Conservation (phyloP, 2,888 invertebrate genomes). For the Tethea ocularis region DNA sequence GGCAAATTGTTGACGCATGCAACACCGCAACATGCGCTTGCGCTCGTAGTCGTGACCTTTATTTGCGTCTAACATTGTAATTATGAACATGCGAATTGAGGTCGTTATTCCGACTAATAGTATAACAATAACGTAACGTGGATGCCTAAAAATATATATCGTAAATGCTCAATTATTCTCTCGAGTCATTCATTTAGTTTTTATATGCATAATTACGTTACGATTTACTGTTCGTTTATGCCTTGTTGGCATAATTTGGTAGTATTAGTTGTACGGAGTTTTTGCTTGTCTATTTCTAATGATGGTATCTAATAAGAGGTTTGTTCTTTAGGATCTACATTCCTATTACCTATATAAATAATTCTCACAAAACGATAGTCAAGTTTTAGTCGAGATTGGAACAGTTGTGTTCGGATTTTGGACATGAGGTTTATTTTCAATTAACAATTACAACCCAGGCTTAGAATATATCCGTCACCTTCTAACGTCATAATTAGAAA, state of each 20-base stretch:
- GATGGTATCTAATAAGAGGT: background rate
- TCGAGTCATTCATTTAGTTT: conserved; percentile 5
- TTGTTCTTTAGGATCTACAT: background rate
- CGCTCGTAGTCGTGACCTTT: conserved; percentile 33
- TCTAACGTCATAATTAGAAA: no score
- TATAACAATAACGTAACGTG: conserved; percentile 23
- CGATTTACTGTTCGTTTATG: background rate
- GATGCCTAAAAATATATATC: background rate
- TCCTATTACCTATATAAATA: background rate
- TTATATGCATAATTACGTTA: conserved; percentile 4
- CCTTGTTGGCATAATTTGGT: background rate
- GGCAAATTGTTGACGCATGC: conserved; percentile 13
- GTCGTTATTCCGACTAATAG: conserved; percentile 14
- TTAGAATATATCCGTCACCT: no score
- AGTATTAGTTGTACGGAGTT: background rate
- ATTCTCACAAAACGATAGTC: no score
- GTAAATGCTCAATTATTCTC: conserved; percentile 1
- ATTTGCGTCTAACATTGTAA: conserved; percentile 15
- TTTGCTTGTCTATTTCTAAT: background rate
- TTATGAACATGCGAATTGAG: conserved; percentile 23
- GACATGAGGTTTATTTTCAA: background rate
- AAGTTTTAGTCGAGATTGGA: no score
- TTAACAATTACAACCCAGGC: background rate
- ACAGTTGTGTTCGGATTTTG: background rate
- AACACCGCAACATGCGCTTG: conserved; percentile 10